Percentiles rank a stretch among this genome's conserved stretches.
phyloP scores from a whole-genome alignment of 2,113 vertebrate species.

The Heteronetta atricapilla region DNA sequence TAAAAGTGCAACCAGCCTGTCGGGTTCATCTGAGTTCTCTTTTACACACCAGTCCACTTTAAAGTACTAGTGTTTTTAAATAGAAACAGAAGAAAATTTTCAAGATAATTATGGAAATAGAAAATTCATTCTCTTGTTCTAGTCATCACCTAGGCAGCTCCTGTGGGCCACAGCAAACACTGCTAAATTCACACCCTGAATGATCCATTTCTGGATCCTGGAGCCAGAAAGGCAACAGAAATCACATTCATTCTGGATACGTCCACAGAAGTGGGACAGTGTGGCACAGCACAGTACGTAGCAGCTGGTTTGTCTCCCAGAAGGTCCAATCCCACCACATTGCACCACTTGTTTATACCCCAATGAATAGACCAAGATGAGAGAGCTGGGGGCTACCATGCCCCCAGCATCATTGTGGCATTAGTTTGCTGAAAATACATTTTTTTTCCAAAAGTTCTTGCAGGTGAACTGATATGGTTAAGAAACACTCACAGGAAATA shows the following conservation, averaged over 20 bases:
- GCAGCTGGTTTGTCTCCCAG: neutral
- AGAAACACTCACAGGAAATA: neutral
- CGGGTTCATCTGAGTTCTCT: neutral
- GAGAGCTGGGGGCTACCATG: accelerated
- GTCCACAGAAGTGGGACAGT: too few species aligned
- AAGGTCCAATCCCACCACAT: neutral
- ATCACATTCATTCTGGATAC: accelerated
- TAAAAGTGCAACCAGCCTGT: neutral
- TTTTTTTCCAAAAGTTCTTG: neutral
- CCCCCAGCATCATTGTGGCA: accelerated
- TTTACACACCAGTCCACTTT: neutral
- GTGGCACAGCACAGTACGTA: accelerated
- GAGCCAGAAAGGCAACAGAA: neutral
- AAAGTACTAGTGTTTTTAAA: neutral
- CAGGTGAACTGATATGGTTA: neutral
- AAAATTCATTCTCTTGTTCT: neutral
- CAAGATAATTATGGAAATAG: neutral
- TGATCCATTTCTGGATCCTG: neutral
- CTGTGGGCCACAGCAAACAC: neutral
- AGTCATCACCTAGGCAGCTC: accelerated
- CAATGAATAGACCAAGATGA: neutral
- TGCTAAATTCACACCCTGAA: neutral
- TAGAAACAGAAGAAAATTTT: neutral
- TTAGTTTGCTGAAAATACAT: neutral
- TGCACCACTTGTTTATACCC: accelerated